Base-by-base conservation (phyloP, 1,140 invertebrate species). In the Globodera rostochiensis region DNA sequence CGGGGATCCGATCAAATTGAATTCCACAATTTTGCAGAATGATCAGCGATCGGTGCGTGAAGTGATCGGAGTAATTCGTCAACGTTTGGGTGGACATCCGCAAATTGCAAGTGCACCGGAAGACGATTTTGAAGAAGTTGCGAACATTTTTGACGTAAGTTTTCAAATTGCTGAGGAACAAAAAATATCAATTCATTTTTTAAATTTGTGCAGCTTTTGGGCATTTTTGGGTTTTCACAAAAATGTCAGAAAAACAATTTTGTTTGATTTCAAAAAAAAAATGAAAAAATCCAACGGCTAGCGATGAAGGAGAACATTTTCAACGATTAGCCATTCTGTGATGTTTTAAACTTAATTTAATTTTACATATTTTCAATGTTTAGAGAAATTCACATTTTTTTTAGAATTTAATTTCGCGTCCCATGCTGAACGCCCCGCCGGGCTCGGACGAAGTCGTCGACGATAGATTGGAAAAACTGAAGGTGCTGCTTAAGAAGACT, bases 21-120 rank as follows among this genome's bases (percentile, higher is more conserved):
- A 36, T 36, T 3, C 2, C 36, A 36, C 36, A 36, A 36, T 1
- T 36, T 64, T 64, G 0, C 15, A 64, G 57, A 64, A 64, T 15
- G 57, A 64, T 15, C 57, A 64, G 19, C 57, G 19, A 64, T 64
- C 57, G 57, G 57, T 64, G 15, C 57, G 57, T 5, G 57, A 64
- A 64, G 57, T 64, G 57, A 64, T 64, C 57, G 57, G 57, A 64
- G 57, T 64, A 4, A 64, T 64, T 64, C 57, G 57, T 64, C 57
- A 64, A 64, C 57, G 57, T 64, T 64, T 64, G 15, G 57, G 21
- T 15, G 57, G 57, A 6, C 57, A 64, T 6, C 13, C 57, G 57
- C 57, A 64, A 64, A 19, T 5, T 64, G 11, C 57, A 64, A 64
- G n/a, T 19, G 15, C 13, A 64, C 4, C 57, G 15, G 57, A 64